Base-by-base conservation (phyloP, 2,113 vertebrate genomes). In the Scopus umbretta region DNA sequence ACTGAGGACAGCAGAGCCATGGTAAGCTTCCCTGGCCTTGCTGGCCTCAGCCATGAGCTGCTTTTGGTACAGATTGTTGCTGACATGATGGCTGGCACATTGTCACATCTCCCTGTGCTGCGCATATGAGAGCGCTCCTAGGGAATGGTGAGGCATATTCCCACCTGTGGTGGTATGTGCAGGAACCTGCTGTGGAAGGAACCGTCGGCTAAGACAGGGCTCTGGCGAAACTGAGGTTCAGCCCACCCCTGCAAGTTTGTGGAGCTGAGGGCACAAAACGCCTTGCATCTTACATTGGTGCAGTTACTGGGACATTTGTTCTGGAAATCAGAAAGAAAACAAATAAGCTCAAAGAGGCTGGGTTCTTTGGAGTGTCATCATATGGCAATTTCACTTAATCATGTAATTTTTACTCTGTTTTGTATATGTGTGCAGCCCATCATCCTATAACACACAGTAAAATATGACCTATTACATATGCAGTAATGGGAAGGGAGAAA, bases 281-380 rank as follows among this genome's bases (percentile, higher is more conserved):
- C 11, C 23, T 49, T 7, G 0, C 3, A 2, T 49, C 29, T 76
- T 45, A 45, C 36, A 47, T 30, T 0, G 0, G 4, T 74, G 21
- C 27, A 53, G 52, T 71, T 84, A 40, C 30, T 7, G 7, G 11
- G 19, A 40, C 0, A 1, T 67, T 94, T 83, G 17, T 34, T 86
- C 49, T 53, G 73, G 29, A 78, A 87, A 59, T 67, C 25, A 50
- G 34, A 66, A 63, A 78, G n/a, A 63, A 6, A 18, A 23, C 3
- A 94, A 80, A 59, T 30, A 36, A 2, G 1, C 36, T 75, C 27
- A 38, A 65, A 92, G 47, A 19, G 4, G 13, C 16, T 71, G 22
- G 2, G 11, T 53, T 86, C 38, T 56, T 6, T 43, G 27, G 21
- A 9, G 13, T 43, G 21, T 62, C 2, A 0, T 76, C 34, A 27